Evolutionary conservation across 1,140 invertebrate genomes (phyloP), one percentile per base, ranked within the genome.

Genomic region (Dreissena rostriformis): DNA sequence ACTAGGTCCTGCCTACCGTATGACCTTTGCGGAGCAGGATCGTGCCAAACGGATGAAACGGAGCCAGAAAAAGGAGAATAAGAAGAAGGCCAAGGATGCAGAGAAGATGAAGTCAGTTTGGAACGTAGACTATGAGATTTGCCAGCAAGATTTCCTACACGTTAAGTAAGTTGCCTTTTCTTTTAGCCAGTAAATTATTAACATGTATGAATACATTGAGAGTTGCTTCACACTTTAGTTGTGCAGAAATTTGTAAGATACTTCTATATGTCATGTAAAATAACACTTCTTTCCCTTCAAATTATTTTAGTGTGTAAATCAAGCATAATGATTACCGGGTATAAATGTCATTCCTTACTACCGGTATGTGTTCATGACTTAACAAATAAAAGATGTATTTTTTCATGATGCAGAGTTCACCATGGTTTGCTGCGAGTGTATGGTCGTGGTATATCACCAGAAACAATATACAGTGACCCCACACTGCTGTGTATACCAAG

Each of bases 51-150:
- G 90, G 19, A 87, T 80, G 63, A 87, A 86, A 28, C 85, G 83
- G 52, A 73, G 72, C 19, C 65, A 87, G n/a, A 91, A 91, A 67
- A 91, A 91, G 67, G 91, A 92, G 70, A 89, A 91, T 51, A 92
- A 90, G 65, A 77, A 82, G 29, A 91, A 90, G 67, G 86, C 81
- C 2, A 90, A 87, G 53, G 90, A 91, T 61, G 87, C 90, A 74
- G 67, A 77, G 19, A 90, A 87, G 53, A 88, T 89, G 77, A 77
- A 86, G 72, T 88, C 90, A n/a, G 86, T 88, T 7, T 92, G 91
- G 91, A 92, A 89, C 82, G 84, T 92, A 61, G 91, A 92, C 84
- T 90, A 91, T 84, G 89, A 90, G 68, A 86, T 91, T 17, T 84
- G 76, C 61, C 78, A 77, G 14, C 83, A 87, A 24, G 76, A 85